Percentiles rank a stretch among this genome's conserved stretches.
These are phyloP conservation scores for Paramormyrops hopkinsi DNA, from an alignment of 2,797 vertebrate genomes.

Conservation along the genomic window DNA sequence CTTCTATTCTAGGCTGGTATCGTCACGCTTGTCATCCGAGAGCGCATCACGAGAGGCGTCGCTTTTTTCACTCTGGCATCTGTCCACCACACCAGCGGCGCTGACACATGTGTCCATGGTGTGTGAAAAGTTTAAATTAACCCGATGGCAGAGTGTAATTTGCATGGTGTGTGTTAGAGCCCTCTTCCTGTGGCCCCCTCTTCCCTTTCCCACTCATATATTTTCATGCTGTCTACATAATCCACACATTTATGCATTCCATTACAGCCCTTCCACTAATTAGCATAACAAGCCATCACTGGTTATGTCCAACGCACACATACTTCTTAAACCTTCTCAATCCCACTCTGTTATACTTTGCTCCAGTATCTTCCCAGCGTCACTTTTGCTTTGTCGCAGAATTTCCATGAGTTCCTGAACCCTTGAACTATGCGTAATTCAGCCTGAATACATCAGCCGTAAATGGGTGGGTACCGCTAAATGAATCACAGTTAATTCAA, in stretches of 20 bases:
- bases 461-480: not conserved
- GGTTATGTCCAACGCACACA: not conserved
- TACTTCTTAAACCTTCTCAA: not conserved
- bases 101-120: not conserved
- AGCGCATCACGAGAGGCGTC: not conserved
- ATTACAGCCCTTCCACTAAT: not conserved
- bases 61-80: not conserved
- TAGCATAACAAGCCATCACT: not conserved
- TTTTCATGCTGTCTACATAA: not conserved
- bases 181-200: too few species aligned
- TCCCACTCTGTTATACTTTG: not conserved
- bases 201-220: not conserved
- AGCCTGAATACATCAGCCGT: not conserved
- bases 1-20: slow-evolving; percentile 3
- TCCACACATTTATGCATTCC: not conserved
- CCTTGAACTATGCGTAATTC: not conserved
- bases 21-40: not conserved
- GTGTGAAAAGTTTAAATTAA: not conserved
- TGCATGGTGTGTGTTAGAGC: not conserved
- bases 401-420: not conserved
- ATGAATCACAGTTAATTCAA: not conserved
- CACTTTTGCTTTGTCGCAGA: not conserved
- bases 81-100: not conserved
- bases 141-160: not conserved
- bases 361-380: not conserved